These are phyloP conservation scores for Saguinus imperator DNA, from an alignment of 2,113 vertebrate species.

Conservation along the genomic window DNA sequence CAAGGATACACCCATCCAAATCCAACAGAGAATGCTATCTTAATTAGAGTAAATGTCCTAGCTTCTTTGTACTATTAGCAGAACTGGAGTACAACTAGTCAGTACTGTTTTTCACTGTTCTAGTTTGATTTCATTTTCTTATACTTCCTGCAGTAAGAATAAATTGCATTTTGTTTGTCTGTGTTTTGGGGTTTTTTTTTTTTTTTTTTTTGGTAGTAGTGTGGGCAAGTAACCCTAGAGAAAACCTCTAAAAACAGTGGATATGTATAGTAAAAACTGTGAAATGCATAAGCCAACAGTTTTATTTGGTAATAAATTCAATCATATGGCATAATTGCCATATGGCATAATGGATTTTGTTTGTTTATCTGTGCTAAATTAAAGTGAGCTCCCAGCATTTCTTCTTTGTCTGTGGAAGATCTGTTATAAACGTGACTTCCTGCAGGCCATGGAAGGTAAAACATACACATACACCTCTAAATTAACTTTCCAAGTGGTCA, in stretches of 20 bases:
- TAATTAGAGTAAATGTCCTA: constrained; percentile 66
- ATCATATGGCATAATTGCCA: constrained; percentile 79
- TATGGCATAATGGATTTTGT: constrained; percentile 72
- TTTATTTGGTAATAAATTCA: constrained; percentile 84
- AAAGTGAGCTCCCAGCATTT: constrained; percentile 49
- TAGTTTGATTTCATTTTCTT: constrained; percentile 77
- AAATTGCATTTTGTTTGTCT: not conserved
- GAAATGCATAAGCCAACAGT: constrained; percentile 80
- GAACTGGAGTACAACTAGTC: constrained; percentile 59
- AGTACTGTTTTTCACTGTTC: constrained; percentile 65
- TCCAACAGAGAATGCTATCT: constrained; percentile 62
- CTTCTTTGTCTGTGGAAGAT: constrained; percentile 50
- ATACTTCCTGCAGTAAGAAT: constrained; percentile 72
- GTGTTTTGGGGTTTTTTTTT: not conserved
- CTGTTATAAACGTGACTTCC: constrained; percentile 41
- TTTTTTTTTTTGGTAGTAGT: constrained; percentile 56
- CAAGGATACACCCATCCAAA: constrained; percentile 37
- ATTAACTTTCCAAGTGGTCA: not conserved
- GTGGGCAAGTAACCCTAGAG: constrained; percentile 76
- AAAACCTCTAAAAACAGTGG: constrained; percentile 74
- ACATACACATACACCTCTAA: constrained; percentile 26
- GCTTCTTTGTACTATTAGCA: constrained; percentile 63
- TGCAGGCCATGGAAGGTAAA: constrained; percentile 39
- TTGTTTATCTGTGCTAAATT: constrained; percentile 74
- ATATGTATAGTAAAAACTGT: constrained; percentile 78